Conservation (phyloP, 2,797 vertebrate species). For the Rousettus madagascariensis region DNA sequence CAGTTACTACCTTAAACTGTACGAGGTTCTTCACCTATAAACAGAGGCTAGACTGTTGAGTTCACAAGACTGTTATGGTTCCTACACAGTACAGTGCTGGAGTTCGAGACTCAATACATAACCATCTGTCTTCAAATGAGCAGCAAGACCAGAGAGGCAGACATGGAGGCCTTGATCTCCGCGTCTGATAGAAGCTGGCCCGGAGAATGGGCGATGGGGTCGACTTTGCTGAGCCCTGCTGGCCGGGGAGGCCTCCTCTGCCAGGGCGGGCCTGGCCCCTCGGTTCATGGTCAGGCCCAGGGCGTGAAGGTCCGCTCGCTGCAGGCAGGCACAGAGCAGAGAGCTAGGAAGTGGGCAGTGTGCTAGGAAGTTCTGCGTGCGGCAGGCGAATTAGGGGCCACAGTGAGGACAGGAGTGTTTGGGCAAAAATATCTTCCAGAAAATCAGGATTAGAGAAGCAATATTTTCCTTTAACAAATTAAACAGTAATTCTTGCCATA, state of each 20-base stretch:
- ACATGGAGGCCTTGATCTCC: accelerated
- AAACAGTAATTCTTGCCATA: background rate
- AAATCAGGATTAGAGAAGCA: background rate
- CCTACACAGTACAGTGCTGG: background rate
- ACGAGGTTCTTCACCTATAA: background rate
- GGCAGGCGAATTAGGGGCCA: too few relatives aligned
- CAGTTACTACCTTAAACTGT: background rate
- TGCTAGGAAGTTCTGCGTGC: background rate
- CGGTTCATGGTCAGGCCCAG: background rate
- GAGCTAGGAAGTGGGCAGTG: background rate
- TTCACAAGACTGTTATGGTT: background rate
- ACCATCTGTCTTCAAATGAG: background rate
- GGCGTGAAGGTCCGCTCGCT: background rate
- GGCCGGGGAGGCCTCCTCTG: background rate
- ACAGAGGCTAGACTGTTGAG: background rate
- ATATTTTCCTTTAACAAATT: background rate
- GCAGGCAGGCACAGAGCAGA: background rate
- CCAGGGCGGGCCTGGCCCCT: background rate
- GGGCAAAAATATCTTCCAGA: background rate
- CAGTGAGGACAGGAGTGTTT: background rate
- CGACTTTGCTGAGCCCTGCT: accelerated
- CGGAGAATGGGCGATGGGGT: background rate
- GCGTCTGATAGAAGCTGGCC: background rate
- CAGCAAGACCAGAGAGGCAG: background rate
- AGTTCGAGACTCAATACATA: background rate